phyloP scores from a whole-genome alignment of 2,888 invertebrate species.

The Muscina levida region DNA sequence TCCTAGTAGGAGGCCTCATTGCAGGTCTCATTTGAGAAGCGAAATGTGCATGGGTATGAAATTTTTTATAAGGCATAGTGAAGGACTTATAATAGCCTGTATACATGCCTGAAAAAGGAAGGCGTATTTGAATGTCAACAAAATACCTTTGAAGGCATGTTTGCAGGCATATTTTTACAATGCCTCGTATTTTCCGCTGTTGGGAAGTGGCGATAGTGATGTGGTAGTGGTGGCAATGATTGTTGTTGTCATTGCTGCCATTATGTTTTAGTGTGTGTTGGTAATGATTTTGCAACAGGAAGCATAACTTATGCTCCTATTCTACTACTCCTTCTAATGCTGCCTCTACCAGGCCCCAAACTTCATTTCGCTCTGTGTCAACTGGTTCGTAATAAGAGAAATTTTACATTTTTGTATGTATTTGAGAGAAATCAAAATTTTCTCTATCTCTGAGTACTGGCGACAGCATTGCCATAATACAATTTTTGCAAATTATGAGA shows the following conservation, averaged over 20 bases:
- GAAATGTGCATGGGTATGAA: too few species aligned
- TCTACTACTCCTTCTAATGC: background rate
- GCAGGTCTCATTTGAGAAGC: too few species aligned
- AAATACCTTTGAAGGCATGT: too few species aligned
- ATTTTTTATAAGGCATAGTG: too few species aligned
- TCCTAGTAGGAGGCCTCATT: too few species aligned
- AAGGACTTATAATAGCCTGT: too few species aligned
- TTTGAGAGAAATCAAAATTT: background rate
- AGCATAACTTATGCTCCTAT: background rate
- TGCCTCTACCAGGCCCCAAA: too few species aligned
- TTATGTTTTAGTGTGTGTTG: constrained; percentile 32
- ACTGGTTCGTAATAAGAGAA: background rate
- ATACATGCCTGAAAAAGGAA: too few species aligned
- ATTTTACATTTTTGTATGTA: background rate
- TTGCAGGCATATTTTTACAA: too few species aligned
- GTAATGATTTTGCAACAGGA: constrained; percentile 52
- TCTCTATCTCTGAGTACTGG: background rate
- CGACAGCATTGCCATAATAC: background rate
- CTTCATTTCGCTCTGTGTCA: too few species aligned
- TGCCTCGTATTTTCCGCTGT: too few species aligned
- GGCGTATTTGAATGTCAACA: too few species aligned
- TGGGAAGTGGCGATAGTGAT: background rate
- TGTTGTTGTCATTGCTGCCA: constrained; percentile 7
- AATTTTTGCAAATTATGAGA: background rate
- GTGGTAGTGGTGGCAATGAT: background rate